Percentiles rank a stretch among this genome's conserved stretches.
Conservation (phyloP, 2,888 invertebrate species). For the Diaphora mendica region DNA sequence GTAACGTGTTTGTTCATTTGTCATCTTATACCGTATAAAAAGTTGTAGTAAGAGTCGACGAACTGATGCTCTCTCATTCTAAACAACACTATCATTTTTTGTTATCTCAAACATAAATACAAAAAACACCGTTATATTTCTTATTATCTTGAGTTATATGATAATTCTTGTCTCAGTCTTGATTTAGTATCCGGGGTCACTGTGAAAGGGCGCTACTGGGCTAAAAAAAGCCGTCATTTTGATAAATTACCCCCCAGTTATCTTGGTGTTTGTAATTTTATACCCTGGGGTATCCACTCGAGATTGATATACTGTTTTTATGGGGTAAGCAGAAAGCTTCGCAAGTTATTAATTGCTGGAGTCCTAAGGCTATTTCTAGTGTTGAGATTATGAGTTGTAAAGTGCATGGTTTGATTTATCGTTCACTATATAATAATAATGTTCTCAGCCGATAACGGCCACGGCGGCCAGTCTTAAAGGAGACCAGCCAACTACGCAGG, state of each 20-base stretch:
- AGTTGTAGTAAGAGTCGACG: background rate
- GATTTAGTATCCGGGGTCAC: constrained; percentile 77
- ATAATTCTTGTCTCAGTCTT: constrained; percentile 77
- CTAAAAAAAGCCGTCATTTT: constrained; percentile 72
- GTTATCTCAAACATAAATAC: constrained; percentile 40
- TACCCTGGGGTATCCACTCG: constrained; percentile 49
- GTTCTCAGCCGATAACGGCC: no score
- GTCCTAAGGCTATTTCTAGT: background rate
- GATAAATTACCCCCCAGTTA: constrained; percentile 71
- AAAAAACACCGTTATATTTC: constrained; percentile 60
- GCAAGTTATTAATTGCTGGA: background rate
- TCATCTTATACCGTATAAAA: no score
- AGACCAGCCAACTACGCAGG: no score
- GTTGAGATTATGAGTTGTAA: background rate
- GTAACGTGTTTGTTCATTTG: no score
- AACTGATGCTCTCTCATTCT: background rate
- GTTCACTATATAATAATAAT: no score
- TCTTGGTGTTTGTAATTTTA: constrained; percentile 61
- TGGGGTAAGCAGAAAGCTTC: constrained; percentile 6
- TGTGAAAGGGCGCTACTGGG: constrained; percentile 58
- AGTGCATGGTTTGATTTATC: background rate
- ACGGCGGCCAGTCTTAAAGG: no score
- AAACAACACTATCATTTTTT: constrained; percentile 19
- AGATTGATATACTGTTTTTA: constrained; percentile 29
- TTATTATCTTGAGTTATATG: constrained; percentile 81